Conservation (phyloP, 2,888 invertebrate species). For the Xanthostigma xanthostigma region DNA sequence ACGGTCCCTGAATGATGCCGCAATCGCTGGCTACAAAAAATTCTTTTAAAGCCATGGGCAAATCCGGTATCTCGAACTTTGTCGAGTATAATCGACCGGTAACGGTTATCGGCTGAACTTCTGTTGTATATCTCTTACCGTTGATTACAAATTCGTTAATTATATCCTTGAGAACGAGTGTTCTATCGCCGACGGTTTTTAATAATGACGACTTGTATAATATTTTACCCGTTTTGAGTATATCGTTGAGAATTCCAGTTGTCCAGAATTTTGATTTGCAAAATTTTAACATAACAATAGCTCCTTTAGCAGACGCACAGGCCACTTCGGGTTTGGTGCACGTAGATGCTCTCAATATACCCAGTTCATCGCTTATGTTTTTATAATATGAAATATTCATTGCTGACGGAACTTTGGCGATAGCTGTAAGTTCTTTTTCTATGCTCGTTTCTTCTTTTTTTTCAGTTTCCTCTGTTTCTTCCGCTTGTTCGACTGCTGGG, state of each 20-base stretch:
- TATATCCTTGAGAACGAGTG: constrained; percentile 14
- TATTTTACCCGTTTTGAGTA: constrained; percentile 24
- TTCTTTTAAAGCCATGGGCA: constrained; percentile 23
- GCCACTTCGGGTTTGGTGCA: constrained; percentile 25
- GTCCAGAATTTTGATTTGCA: constrained; percentile 27
- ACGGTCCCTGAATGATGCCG: constrained; percentile 26
- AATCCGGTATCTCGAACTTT: constrained; percentile 21
- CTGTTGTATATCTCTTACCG: constrained; percentile 18
- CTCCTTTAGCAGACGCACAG: constrained; percentile 22
- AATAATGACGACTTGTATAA: constrained; percentile 21
- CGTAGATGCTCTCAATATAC: constrained; percentile 24
- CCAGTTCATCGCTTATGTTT: constrained; percentile 17
- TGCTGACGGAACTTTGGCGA: not conserved
- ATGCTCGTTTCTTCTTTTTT: not conserved
- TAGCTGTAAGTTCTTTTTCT: not conserved
- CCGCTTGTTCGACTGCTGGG: constrained; percentile 2
- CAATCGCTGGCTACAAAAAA: constrained; percentile 25
- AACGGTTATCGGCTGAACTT: constrained; percentile 21
- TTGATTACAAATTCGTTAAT: constrained; percentile 17
- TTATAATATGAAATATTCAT: constrained; percentile 13
- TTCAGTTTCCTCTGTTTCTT: constrained; percentile 1
- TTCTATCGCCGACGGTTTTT: constrained; percentile 6
- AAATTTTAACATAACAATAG: constrained; percentile 25
- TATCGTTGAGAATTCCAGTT: constrained; percentile 22
- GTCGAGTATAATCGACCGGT: constrained; percentile 24